Evolutionary conservation across 2,797 vertebrate genomes (phyloP).

Genomic region (Gymnothorax javanicus): DNA sequence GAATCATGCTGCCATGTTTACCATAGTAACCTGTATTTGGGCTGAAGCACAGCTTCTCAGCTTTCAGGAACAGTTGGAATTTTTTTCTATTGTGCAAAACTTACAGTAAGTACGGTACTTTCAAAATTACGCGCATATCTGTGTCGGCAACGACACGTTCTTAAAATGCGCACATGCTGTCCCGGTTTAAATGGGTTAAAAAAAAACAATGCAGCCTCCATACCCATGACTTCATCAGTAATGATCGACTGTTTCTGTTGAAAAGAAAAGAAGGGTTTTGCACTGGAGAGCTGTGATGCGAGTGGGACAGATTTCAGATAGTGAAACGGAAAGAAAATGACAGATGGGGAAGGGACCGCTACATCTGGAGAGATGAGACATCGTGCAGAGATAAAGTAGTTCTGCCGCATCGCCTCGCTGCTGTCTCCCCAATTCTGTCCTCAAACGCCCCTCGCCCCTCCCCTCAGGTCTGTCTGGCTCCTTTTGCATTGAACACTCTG

Average conservation of each 20-base stretch:
- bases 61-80: too few species aligned
- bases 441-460: neutral
- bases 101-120: too few species aligned
- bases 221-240: neutral
- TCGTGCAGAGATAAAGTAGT: neutral
- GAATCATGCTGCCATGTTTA: too few species aligned
- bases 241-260: neutral
- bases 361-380: neutral
- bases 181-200: too few species aligned
- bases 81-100: too few species aligned
- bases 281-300: neutral
- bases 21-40: too few species aligned
- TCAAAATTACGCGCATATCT: too few species aligned
- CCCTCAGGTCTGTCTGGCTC: neutral
- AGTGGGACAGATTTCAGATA: neutral
- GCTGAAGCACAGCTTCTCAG: too few species aligned
- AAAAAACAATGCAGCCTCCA: neutral
- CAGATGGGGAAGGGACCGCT: neutral
- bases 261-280: neutral
- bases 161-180: too few species aligned
- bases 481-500: neutral
- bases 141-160: too few species aligned
- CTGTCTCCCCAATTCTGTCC: neutral
- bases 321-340: neutral
- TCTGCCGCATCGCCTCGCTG: neutral